Base-by-base conservation (phyloP, 2,888 invertebrate genomes). In the Sclerodermus sp. region DNA sequence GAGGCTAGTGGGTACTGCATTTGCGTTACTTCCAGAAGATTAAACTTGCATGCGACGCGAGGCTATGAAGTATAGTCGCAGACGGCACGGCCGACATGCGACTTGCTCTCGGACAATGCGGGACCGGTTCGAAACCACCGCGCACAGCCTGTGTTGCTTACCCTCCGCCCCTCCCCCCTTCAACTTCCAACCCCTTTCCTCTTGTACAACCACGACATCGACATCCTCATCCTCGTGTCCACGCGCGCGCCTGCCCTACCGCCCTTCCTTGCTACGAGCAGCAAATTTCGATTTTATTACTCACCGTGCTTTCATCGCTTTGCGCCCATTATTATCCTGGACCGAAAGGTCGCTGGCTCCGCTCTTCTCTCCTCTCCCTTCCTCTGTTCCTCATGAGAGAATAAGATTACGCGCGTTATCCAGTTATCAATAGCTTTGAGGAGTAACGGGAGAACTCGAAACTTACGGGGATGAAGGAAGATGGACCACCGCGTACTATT, bases 21-120 rank as follows among this genome's bases (percentile, higher is more conserved):
- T 71, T 72, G 67, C 69, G 72, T 75, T 75, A 75, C 75, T 75
- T 75, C 75, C 75, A 72, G 60, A 66, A 74, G 75, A 74, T 75
- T 75, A 75, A 75, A 75, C 75, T 75, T 75, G 75, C 74, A 74
- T 68, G 70, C 70, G 65, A 62, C 62, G 64, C 62, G 63, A 62
- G 63, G 57, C 64, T 67, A 73, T 71, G 70, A 70, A 67, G 72
- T 70, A 70, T 69, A 66, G 61, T 63, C 63, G 61, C 61, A 62
- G 67, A 68, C 68, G 61, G 58, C 51, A 55, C 58, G 53, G 49
- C 58, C 70, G 73, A 71, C 72, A 68, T 68, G 71, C 68, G 71
- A 73, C 72, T 72, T 65, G 73, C 57, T 60, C 58, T 67, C 58
- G 67, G 70, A 73, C 74, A 72, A 73, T 70, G 65, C 67, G 40